Evolutionary conservation across 2,113 vertebrate genomes (phyloP).

Genomic region (Dryoscopus gambensis): DNA sequence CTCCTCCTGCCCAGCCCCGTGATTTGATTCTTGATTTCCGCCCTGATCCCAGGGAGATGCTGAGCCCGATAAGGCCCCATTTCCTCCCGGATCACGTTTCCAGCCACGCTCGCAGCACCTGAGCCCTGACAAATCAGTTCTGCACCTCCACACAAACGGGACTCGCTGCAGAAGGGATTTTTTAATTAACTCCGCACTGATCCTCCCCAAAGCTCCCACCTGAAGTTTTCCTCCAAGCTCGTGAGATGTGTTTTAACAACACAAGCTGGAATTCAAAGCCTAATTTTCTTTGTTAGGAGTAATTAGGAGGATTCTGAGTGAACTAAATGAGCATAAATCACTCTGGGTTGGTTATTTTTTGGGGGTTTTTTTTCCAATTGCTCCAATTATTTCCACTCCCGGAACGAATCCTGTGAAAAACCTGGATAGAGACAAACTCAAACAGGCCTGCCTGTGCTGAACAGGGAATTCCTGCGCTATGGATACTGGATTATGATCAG

Average conservation of each 20-base stretch:
- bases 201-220: neutral
- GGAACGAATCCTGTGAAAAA: neutral
- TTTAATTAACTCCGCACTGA: neutral
- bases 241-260: neutral
- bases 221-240: neutral
- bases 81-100: neutral
- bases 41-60: neutral
- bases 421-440: neutral
- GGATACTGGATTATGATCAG: too few species aligned
- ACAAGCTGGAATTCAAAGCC: neutral
- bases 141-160: neutral
- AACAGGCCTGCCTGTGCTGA: neutral
- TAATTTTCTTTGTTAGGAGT: neutral
- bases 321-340: neutral
- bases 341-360: rapidly evolving
- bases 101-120: neutral
- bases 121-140: neutral
- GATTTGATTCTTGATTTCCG: neutral
- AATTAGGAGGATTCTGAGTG: neutral
- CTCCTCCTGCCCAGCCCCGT: neutral
- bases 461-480: neutral
- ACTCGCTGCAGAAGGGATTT: neutral
- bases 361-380: neutral
- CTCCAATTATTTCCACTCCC: neutral
- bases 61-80: neutral